Evolutionary conservation across 2,888 invertebrate species (phyloP), one percentile per base, ranked within the genome.

Genomic region (Ophion costatus): DNA sequence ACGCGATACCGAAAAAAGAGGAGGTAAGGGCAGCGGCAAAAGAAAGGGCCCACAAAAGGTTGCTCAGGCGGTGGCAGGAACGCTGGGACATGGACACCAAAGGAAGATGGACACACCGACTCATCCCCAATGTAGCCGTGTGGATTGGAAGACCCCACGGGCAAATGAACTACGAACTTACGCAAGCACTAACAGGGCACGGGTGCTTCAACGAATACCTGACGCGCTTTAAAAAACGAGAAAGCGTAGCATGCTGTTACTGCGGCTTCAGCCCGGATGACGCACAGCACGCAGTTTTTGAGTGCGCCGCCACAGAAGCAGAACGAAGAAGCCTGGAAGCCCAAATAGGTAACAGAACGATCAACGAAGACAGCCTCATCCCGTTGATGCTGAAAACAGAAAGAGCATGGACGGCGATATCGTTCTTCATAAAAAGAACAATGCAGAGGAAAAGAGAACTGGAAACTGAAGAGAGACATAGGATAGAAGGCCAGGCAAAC

Each of bases 221-320:
- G 77, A 17, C 84, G 63, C 33, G 80, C 14, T 83, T 87, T 7
- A 83, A 83, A 11, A 81, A 78, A 56, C 80, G 64, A 78, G 90
- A 89, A 78, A 92, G 87, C 90, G 89, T 86, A 88, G 84, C 86
- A 88, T 88, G 88, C 83, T 81, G 84, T 82, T 87, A 82, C 84
- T 88, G 86, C 66, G 75, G 70, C 1, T 33, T 71, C 33, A 24
- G 14, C 38, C 66, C 77, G 22, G 79, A 83, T 29, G 69, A 80
- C n/a, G 80, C 73, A 1, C 11, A 29, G 14, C 86, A 83, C 33
- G 51, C 78, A 0, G 14, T 83, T 2, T 83, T 86, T 11, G 9
- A 2, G 20, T 83, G 81, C 20, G 38, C 70, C 20, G 75, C 69
- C 14, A 45, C 71, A 29, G 64, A 82, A 51, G 24, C n/a, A 4